A percentile compares a stretch with the other conserved stretches of the same genome.
Evolutionary conservation across 2,113 vertebrate species (phyloP).

Genomic region (Pipa parva): DNA sequence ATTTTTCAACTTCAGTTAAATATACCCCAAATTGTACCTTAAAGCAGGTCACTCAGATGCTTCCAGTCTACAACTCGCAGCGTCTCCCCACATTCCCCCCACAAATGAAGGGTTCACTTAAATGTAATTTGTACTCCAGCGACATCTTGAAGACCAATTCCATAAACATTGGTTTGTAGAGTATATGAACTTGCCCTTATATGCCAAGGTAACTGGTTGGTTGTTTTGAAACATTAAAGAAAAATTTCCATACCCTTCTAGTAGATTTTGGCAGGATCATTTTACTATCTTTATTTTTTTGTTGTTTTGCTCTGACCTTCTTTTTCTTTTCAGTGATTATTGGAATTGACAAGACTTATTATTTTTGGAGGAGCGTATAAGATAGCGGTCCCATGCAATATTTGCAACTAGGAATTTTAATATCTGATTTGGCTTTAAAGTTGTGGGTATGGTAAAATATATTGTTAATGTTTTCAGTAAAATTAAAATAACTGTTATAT

Average conservation of each 20-base stretch:
- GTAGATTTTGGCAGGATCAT: slow-evolving; percentile 1
- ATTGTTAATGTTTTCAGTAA: not conserved
- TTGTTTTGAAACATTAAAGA: not conserved
- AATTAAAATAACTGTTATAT: not conserved
- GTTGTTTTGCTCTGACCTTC: slow-evolving; percentile 3
- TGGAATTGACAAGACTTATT: slow-evolving; percentile 20
- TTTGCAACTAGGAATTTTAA: not conserved
- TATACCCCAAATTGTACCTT: too few species aligned
- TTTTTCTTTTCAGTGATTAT: slow-evolving; percentile 10
- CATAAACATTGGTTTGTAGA: too few species aligned
- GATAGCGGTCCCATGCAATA: not conserved
- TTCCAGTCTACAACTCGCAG: too few species aligned
- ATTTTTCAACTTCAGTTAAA: too few species aligned
- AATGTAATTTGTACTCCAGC: too few species aligned
- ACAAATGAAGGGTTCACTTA: too few species aligned
- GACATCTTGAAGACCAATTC: too few species aligned
- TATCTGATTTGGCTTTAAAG: not conserved
- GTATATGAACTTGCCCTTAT: too few species aligned
- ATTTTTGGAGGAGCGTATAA: slow-evolving; percentile 28
- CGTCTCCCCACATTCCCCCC: too few species aligned
- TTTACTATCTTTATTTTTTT: not conserved
- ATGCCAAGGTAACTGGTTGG: too few species aligned
- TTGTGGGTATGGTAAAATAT: too few species aligned
- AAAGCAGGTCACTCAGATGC: too few species aligned
- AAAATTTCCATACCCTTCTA: not conserved